Conservation (phyloP, 2,797 vertebrate species). For the Alectoris magna region DNA sequence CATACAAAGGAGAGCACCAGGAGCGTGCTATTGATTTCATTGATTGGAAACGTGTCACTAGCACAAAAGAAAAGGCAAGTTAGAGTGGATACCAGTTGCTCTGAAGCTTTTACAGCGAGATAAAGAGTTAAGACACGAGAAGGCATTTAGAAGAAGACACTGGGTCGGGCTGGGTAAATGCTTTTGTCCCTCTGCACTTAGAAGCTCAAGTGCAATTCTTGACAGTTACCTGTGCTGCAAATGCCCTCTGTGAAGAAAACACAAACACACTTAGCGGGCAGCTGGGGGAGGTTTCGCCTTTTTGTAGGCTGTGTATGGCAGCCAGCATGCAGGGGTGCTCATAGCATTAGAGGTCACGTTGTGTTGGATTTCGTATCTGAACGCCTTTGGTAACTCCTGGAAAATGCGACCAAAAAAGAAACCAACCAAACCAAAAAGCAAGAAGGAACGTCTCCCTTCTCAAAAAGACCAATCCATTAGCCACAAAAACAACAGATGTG, state of each 20-base stretch:
- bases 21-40: neutral
- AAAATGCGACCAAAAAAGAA: neutral
- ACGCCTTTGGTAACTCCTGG: neutral
- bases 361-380: neutral
- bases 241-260: neutral
- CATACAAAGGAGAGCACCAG: neutral
- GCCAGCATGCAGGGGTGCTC: neutral
- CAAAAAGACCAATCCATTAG: neutral
- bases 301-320: neutral
- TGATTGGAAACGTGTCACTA: neutral
- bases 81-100: neutral
- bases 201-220: neutral
- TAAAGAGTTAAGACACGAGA: neutral
- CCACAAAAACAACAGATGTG: slow-evolving; percentile 32
- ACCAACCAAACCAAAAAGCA: neutral
- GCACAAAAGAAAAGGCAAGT: neutral
- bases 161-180: neutral
- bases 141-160: neutral
- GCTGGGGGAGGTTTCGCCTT: neutral
- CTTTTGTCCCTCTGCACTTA: neutral
- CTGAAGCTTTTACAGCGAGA: neutral
- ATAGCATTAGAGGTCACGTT: neutral
- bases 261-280: neutral
- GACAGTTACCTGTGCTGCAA: neutral
- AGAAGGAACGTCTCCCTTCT: neutral